Evolutionary conservation across 2,113 vertebrate genomes (phyloP), one percentile per base, ranked within the genome.

Genomic region (Nyctibius bracteatus): DNA sequence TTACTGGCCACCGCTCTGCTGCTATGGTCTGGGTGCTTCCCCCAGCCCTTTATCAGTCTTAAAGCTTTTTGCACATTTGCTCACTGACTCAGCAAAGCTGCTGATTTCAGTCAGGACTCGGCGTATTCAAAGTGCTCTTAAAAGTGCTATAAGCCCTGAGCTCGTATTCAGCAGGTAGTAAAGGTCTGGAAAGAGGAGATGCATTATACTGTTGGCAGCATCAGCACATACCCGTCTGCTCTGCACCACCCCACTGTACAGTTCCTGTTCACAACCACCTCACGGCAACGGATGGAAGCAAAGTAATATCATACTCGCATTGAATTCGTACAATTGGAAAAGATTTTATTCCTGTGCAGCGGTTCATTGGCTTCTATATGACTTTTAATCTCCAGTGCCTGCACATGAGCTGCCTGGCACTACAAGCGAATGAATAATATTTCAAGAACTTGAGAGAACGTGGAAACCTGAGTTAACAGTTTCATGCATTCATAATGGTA

Each of bases 1-100:
- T 43, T 24, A 17, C 49, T 9, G 31, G 35, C 47, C 73, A 30
- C 11, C 2, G 1, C 35, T 5, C 57, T 30, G 37, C 49, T 63
- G 30, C 8, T 8, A 4, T 3, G 6, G 25, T 12, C 44, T 10
- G 18, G 0, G 0, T 37, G 25, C 14, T 31, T 62, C 11, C 51
- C 74, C 28, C 4, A 15, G 46, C 35, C 28, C 58, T 44, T 43
- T 18, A 19, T 7, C 72, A 65, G n/a, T 14, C 54, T 61, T 17
- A 39, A 55, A 63, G 2, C 33, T 9, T 57, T 31, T 31, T 22
- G 63, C 55, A 28, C n/a, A 25, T 12, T 24, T 1, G 0, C 68
- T 62, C 0, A 0, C 72, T 86, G 54, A 51, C 44, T 65, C 16
- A 4, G 74, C 79, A 92, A 51, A 88, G 86, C 37, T 46, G 22